Conservation (phyloP, 2,888 invertebrate genomes). For the Gortyna flavago region DNA sequence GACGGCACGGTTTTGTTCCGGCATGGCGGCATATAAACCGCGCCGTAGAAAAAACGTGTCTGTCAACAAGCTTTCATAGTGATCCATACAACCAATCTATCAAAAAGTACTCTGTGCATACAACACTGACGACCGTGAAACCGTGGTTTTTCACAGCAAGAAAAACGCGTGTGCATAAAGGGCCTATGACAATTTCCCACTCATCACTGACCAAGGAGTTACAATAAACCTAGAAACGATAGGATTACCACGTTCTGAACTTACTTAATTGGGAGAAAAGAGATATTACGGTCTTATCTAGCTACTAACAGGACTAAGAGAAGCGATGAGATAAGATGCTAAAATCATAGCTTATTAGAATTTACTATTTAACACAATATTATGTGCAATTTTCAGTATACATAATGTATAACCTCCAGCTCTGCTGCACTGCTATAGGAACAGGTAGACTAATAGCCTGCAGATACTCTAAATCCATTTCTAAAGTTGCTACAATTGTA, state of each 20-base stretch:
- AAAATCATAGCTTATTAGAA: neutral
- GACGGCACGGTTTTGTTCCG: no score
- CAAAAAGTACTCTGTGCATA: no score
- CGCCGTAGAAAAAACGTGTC: no score
- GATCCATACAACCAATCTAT: no score
- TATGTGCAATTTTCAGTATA: neutral
- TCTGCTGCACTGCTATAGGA: neutral
- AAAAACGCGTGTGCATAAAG: no score
- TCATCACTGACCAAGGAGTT: neutral
- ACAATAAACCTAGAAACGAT: neutral
- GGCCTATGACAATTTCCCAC: neutral
- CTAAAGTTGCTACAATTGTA: neutral
- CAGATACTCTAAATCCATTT: neutral
- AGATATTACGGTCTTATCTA: neutral
- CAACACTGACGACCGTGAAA: no score
- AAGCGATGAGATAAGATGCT: neutral
- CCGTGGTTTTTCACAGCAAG: no score
- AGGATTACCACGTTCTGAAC: no score
- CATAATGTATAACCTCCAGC: neutral
- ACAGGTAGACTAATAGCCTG: neutral
- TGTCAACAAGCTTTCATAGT: no score
- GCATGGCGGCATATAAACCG: neutral
- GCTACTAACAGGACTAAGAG: neutral
- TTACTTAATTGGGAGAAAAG: slow-evolving; percentile 5
- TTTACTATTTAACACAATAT: neutral